Percentiles rank a stretch among this genome's conserved stretches.
These are phyloP conservation scores for Phalera bucephala DNA, from an alignment of 2,888 invertebrate genomes.

Conservation along the genomic window DNA sequence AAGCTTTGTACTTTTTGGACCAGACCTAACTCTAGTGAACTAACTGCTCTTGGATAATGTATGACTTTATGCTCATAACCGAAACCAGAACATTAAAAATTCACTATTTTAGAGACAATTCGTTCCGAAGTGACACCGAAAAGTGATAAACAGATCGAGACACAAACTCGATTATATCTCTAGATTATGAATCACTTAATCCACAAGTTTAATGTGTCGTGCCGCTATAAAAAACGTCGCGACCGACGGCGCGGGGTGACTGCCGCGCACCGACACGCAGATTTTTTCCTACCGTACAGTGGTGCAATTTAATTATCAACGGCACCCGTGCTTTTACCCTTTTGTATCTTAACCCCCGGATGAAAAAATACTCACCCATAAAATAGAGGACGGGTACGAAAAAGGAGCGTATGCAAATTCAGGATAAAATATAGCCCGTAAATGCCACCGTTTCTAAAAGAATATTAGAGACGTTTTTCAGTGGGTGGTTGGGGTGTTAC, in stretches of 20 bases:
- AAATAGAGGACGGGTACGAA: slow-evolving; percentile 82
- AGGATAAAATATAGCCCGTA: slow-evolving; percentile 85
- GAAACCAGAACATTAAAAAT: too few species aligned
- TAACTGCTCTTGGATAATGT: too few species aligned
- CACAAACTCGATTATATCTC: slow-evolving; percentile 28
- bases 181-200: slow-evolving; percentile 58
- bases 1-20: too few species aligned
- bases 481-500: slow-evolving; percentile 79
- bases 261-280: slow-evolving; percentile 1
- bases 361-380: slow-evolving; percentile 83
- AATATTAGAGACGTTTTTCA: slow-evolving; percentile 85
- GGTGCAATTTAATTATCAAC: slow-evolving; percentile 82
- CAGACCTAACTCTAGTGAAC: too few species aligned
- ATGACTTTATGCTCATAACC: too few species aligned
- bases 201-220: slow-evolving; percentile 54
- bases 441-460: slow-evolving; percentile 85
- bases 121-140: background rate
- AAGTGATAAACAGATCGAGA: slow-evolving; percentile 20
- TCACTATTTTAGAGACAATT: background rate
- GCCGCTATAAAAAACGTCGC: slow-evolving; percentile 28
- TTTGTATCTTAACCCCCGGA: slow-evolving; percentile 83
- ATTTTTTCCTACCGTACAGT: slow-evolving; percentile 34
- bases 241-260: slow-evolving; percentile 8
- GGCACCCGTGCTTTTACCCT: slow-evolving; percentile 80
- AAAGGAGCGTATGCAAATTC: slow-evolving; percentile 85